phyloP scores from a whole-genome alignment of 2,113 vertebrate genomes.

The Arvicanthis niloticus region DNA sequence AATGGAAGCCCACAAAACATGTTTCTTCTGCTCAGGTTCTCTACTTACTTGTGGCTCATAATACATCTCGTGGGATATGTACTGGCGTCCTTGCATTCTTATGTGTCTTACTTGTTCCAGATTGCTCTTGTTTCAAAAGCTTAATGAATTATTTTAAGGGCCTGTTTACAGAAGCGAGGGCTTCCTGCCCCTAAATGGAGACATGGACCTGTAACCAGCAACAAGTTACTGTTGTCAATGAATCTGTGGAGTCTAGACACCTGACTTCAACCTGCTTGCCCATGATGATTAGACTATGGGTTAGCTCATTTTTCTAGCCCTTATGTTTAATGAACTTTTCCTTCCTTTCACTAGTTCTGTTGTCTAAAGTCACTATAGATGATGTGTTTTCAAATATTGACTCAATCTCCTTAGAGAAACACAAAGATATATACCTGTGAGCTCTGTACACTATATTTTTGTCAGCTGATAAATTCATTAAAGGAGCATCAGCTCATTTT shows the following conservation, averaged over 20 bases:
- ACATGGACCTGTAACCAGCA: conserved; percentile 24
- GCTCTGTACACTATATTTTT: no score
- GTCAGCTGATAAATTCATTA: no score
- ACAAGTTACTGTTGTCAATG: background rate
- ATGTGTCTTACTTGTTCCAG: background rate
- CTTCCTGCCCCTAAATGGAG: conserved; percentile 51
- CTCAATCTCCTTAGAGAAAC: no score
- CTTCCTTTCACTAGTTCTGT: background rate
- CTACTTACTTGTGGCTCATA: background rate
- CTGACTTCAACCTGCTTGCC: background rate
- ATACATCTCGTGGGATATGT: background rate
- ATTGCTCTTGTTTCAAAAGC: background rate
- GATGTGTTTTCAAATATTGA: no score
- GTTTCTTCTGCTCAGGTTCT: no score
- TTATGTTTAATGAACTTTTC: background rate
- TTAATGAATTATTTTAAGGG: conserved; percentile 53
- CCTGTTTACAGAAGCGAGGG: conserved; percentile 53
- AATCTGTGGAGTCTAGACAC: background rate
- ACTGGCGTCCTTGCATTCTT: no score
- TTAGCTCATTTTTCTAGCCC: background rate
- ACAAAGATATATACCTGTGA: no score
- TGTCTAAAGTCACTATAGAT: no score
- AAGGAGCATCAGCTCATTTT: no score
- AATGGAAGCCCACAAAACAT: no score
- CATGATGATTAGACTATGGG: background rate